Evolutionary conservation across 2,797 vertebrate genomes (phyloP).

Genomic region (Mormyrus proboscirostris): DNA sequence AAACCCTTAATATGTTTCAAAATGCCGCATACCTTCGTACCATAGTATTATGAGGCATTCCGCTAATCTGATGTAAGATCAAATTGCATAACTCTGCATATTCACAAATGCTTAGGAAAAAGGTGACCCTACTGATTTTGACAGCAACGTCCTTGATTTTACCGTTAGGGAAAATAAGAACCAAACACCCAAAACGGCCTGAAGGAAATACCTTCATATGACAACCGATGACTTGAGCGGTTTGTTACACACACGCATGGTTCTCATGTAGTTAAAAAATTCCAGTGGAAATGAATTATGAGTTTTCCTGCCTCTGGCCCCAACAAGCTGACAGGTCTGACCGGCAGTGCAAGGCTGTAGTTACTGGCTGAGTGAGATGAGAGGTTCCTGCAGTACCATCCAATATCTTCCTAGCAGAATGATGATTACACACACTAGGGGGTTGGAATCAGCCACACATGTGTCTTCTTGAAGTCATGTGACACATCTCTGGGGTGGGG

Average conservation of each 20-base stretch:
- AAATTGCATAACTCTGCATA: neutral
- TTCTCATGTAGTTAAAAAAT: neutral
- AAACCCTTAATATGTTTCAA: neutral
- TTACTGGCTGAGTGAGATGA: neutral
- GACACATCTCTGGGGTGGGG: neutral
- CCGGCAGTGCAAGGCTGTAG: neutral
- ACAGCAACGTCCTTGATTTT: neutral
- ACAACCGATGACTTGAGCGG: neutral
- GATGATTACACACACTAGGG: neutral
- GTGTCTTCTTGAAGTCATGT: conserved; percentile 8
- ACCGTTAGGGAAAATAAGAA: neutral
- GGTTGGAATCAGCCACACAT: conserved; percentile 5
- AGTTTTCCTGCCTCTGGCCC: neutral
- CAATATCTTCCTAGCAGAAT: neutral
- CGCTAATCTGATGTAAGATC: neutral
- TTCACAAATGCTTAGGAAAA: neutral
- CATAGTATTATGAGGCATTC: neutral
- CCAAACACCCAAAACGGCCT: neutral
- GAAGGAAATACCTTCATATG: conserved; percentile 2
- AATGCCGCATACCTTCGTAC: neutral
- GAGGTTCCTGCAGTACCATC: neutral
- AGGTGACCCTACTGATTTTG: neutral
- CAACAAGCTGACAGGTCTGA: conserved; percentile 11
- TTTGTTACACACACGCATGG: neutral
- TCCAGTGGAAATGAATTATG: neutral